Base-by-base conservation (phyloP, 1,140 invertebrate genomes). In the Sminthurinus signatus region DNA sequence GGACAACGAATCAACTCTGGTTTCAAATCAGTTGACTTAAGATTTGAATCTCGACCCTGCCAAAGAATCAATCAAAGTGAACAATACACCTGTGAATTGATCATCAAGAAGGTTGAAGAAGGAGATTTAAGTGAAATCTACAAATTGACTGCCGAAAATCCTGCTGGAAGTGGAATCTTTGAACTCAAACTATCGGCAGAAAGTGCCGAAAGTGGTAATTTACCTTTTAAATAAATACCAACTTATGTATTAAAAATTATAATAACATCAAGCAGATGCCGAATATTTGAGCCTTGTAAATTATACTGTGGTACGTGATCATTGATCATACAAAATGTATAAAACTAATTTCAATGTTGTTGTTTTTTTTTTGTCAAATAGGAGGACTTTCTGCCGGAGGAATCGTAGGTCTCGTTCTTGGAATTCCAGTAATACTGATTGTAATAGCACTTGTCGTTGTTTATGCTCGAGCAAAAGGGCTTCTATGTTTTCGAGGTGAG, bases 401-500 rank as follows among this genome's bases (percentile, higher is more conserved):
- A 29, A 72, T 72, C 36, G 60, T 72, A 42, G 67, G 64, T 15
- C 67, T 72, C 19, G 64, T 72, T n/a, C 46, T 72, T 10, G 70
- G 67, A 52, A 72, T 72, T 39, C 64, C 67, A 23, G 61, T 62
- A 17, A 28, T 72, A 25, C 43, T 72, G 25, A 72, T 72, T 65
- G 27, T 72, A 28, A 62, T 72, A 57, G 70, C 67, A 19, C 50
- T 64, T 28, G 56, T 67, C 52, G 67, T 72, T 31, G 65, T 72
- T 25, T 72, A 67, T 55, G 63, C 70, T 51, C 62, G 70, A 62
- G 67, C 70, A 19, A 54, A 62, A 62, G 70, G 70, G 44, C 39
- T 72, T 61, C 58, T 72, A 46, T 72, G 70, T 48, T 72, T 72
- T 64, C 64, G 65, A 69, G 67, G 70, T 72, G 46, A 61, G 57